phyloP scores from a whole-genome alignment of 2,797 vertebrate species.

The Acestrorhynchus altus region DNA sequence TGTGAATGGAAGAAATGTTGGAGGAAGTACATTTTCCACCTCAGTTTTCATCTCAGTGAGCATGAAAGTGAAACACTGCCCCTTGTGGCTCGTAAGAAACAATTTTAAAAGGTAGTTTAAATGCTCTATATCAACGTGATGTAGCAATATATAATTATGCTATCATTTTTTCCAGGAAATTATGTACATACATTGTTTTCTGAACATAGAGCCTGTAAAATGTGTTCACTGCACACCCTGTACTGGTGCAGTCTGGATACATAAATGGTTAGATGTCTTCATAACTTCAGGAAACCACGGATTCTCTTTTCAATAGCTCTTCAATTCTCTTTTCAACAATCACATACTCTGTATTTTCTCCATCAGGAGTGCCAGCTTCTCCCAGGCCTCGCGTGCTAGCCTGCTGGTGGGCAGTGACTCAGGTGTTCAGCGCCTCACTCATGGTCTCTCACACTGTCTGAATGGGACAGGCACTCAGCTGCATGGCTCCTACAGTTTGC shows the following conservation, averaged over 20 bases:
- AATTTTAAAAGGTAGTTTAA: too few relatives aligned
- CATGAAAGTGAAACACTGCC: conserved; percentile 31
- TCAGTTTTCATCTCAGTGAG: too few relatives aligned
- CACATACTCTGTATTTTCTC: neutral
- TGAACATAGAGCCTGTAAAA: neutral
- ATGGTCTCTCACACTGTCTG: conserved; percentile 89
- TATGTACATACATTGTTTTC: neutral
- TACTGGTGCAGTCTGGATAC: neutral
- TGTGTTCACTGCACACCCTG: neutral
- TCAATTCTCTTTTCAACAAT: too few relatives aligned
- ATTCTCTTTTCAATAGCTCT: too few relatives aligned
- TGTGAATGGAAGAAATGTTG: too few relatives aligned
- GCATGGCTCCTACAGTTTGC: conserved; percentile 94
- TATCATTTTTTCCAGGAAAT: too few relatives aligned
- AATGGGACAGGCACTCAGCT: conserved; percentile 89
- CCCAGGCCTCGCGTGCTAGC: conserved; percentile 88
- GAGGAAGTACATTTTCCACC: neutral
- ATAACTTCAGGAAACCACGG: neutral
- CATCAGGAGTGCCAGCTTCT: conserved; percentile 95
- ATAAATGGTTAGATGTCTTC: neutral
- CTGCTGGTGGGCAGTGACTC: conserved; percentile 89
- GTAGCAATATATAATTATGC: too few relatives aligned
- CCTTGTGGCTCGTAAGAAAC: conserved; percentile 8
- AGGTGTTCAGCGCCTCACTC: conserved; percentile 88
- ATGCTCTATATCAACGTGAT: too few relatives aligned